Evolutionary conservation across 2,113 vertebrate genomes (phyloP).

Genomic region (Melanostigma gelatinosum): DNA sequence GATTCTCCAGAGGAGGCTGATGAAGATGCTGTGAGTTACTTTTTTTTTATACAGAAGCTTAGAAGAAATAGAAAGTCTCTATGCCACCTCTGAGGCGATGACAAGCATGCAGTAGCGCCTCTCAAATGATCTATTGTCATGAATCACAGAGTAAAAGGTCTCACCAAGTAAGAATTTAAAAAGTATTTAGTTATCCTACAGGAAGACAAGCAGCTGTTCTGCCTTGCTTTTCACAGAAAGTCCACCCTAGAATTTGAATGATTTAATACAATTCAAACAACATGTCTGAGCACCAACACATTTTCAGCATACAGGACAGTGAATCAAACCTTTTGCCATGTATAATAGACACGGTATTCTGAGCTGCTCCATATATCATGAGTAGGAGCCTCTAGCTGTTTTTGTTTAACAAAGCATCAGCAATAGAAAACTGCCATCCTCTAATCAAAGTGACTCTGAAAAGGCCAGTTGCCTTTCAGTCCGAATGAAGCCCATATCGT

Average conservation of each 20-base stretch:
- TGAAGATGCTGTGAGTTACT: conserved; percentile 47
- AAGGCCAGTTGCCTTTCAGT: not conserved
- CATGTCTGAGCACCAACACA: conserved; percentile 16
- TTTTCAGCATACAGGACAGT: conserved; percentile 18
- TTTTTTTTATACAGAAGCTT: conserved; percentile 17
- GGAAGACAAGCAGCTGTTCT: not conserved
- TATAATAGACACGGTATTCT: conserved; percentile 20
- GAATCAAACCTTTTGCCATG: conserved; percentile 35
- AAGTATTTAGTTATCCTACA: not conserved
- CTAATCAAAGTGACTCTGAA: conserved; percentile 26
- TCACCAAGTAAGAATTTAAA: not conserved
- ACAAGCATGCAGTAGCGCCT: conserved; percentile 3
- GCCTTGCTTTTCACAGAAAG: conserved; percentile 13
- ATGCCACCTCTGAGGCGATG: not conserved
- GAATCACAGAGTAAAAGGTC: not conserved
- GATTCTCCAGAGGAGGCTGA: conserved; percentile 37
- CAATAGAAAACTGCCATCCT: conserved; percentile 19
- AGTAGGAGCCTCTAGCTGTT: conserved; percentile 26
- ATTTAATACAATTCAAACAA: conserved; percentile 12
- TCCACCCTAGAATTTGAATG: conserved; percentile 18
- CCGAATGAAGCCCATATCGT: not conserved
- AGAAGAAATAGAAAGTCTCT: conserved; percentile 18
- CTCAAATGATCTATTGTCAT: conserved; percentile 5
- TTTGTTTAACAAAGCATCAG: conserved; percentile 21
- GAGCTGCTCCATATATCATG: conserved; percentile 22